Evolutionary conservation across 2,888 invertebrate species (phyloP).

Genomic region (Pyrochroa serraticornis): DNA sequence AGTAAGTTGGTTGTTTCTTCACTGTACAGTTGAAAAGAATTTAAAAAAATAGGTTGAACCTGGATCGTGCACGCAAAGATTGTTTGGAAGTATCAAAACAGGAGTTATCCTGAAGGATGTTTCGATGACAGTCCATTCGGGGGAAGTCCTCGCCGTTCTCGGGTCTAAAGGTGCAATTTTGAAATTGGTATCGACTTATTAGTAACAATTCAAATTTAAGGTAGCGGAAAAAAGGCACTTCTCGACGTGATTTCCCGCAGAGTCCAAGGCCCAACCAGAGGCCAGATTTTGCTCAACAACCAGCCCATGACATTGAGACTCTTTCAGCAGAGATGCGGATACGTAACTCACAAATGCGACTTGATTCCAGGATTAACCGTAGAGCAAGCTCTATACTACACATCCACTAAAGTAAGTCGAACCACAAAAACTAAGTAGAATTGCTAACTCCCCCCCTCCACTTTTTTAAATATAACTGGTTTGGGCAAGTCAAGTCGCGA

Average conservation of each 20-base stretch:
- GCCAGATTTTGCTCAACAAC: slow-evolving; percentile 88
- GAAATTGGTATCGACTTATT: neutral
- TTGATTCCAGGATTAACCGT: slow-evolving; percentile 87
- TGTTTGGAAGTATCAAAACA: slow-evolving; percentile 79
- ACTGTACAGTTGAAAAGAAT: neutral
- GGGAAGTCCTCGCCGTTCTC: slow-evolving; percentile 90
- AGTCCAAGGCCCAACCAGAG: slow-evolving; percentile 81
- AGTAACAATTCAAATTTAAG: slow-evolving; percentile 57
- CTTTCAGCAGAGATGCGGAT: slow-evolving; percentile 86
- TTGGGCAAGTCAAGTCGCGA: too few relatives aligned
- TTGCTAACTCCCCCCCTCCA: slow-evolving; percentile 3
- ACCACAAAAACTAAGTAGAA: slow-evolving; percentile 20
- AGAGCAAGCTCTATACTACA: slow-evolving; percentile 81
- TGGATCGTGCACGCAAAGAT: slow-evolving; percentile 74
- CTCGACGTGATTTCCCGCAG: slow-evolving; percentile 89
- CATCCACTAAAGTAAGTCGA: slow-evolving; percentile 72
- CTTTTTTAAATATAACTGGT: neutral
- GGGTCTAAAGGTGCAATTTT: slow-evolving; percentile 81
- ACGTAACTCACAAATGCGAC: slow-evolving; percentile 86
- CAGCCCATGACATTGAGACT: slow-evolving; percentile 79
- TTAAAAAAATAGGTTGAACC: slow-evolving; percentile 71
- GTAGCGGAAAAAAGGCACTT: slow-evolving; percentile 93
- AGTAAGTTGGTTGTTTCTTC: slow-evolving; percentile 60
- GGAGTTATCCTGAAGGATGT: slow-evolving; percentile 92
- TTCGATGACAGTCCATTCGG: slow-evolving; percentile 87